Evolutionary conservation across 2,797 vertebrate species (phyloP).

Genomic region (Bovichtus diacanthus): DNA sequence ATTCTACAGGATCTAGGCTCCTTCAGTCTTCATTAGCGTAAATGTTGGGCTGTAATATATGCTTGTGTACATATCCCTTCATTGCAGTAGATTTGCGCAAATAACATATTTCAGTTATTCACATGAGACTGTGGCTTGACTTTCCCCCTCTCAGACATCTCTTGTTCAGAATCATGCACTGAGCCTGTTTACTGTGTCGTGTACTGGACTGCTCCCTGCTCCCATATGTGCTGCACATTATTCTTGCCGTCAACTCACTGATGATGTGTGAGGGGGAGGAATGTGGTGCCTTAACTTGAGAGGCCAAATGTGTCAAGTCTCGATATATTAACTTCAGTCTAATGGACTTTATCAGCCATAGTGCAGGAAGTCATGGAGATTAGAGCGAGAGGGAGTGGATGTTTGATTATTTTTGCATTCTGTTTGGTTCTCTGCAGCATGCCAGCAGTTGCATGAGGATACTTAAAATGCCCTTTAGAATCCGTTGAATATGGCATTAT

Average conservation of each 20-base stretch:
- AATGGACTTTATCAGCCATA: slow-evolving; percentile 83
- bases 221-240: slow-evolving; percentile 58
- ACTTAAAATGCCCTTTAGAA: slow-evolving; percentile 69
- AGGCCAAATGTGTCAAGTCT: slow-evolving; percentile 78
- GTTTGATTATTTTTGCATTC: slow-evolving; percentile 81
- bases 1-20: slow-evolving; percentile 57
- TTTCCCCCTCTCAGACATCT: slow-evolving; percentile 19
- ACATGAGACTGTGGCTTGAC: slow-evolving; percentile 12
- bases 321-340: slow-evolving; percentile 78
- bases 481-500: slow-evolving; percentile 57
- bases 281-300: slow-evolving; percentile 69
- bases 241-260: slow-evolving; percentile 60
- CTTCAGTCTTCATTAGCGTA: slow-evolving; percentile 62
- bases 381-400: slow-evolving; percentile 70
- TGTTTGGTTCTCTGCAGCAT: slow-evolving; percentile 54
- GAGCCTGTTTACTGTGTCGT: slow-evolving; percentile 55
- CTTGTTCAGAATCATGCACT: slow-evolving; percentile 36
- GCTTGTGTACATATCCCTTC: slow-evolving; percentile 23
- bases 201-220: slow-evolving; percentile 43
- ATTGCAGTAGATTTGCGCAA: slow-evolving; percentile 18
- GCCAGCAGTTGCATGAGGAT: slow-evolving; percentile 62
- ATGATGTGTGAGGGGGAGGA: slow-evolving; percentile 65
- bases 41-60: slow-evolving; percentile 35
- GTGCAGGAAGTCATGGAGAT: slow-evolving; percentile 82
- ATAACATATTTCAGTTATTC: slow-evolving; percentile 25